Evolutionary conservation across 2,113 vertebrate species (phyloP).

Genomic region (Saguinus imperator): DNA sequence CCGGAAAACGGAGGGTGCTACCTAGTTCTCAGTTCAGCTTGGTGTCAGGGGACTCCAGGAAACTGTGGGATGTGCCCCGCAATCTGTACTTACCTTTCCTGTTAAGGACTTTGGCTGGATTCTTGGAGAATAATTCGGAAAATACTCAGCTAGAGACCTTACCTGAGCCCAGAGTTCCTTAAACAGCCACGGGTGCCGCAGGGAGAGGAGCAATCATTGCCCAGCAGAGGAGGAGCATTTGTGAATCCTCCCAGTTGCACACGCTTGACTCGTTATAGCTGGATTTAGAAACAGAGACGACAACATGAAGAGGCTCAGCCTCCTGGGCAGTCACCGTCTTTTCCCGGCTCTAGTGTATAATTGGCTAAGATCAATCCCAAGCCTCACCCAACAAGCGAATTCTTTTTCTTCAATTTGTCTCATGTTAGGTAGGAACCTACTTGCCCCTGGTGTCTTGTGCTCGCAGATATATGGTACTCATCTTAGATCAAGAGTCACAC

Average conservation of each 20-base stretch:
- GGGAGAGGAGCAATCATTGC: neutral
- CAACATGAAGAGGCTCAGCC: neutral
- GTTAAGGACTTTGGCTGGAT: neutral
- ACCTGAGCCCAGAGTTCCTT: neutral
- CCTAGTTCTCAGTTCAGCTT: neutral
- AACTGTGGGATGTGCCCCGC: neutral
- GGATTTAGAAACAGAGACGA: neutral
- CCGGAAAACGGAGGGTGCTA: neutral
- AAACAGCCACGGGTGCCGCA: too few species aligned
- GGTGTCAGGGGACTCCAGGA: too few species aligned
- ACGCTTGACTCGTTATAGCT: neutral
- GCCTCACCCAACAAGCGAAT: neutral
- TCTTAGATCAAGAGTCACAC: neutral
- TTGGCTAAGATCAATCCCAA: neutral
- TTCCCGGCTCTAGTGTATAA: neutral
- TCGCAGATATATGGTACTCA: neutral
- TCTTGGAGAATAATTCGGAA: neutral
- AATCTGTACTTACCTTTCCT: neutral
- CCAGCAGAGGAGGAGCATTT: neutral
- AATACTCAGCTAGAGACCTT: neutral
- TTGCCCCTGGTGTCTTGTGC: neutral
- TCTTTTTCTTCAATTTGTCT: neutral
- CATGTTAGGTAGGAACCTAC: rapidly evolving
- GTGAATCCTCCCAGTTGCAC: neutral
- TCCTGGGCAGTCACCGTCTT: neutral